A percentile compares a stretch with the other conserved stretches of the same genome.
phyloP scores from a whole-genome alignment of 2,888 invertebrate genomes.

The Petrophora chlorosata region DNA sequence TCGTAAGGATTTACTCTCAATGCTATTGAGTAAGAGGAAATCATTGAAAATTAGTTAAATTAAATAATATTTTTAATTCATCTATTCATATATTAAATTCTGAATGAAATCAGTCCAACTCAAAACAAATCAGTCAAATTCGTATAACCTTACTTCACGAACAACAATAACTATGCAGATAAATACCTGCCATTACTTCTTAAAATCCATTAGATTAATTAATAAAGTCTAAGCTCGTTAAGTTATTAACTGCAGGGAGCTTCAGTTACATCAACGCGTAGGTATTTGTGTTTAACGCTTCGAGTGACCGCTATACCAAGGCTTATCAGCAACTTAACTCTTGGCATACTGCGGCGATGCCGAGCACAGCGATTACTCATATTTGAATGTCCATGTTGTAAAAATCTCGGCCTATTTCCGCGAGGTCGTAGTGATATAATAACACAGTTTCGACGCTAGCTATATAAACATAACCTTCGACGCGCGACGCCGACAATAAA shows the following conservation, averaged over 20 bases:
- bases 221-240: no score
- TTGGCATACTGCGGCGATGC: constrained; percentile 1
- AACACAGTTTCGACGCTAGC: constrained; percentile 35
- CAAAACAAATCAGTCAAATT: no score
- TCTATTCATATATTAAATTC: no score
- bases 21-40: not conserved
- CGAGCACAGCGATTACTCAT: constrained; percentile 33
- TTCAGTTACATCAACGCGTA: no score
- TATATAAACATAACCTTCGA: constrained; percentile 35
- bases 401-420: constrained; percentile 38
- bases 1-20: constrained; percentile 46
- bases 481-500: constrained; percentile 20
- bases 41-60: not conserved
- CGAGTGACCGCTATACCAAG: not conserved
- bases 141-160: no score
- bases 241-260: no score
- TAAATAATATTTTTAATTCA: not conserved
- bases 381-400: constrained; percentile 39
- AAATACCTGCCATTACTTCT: no score
- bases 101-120: no score
- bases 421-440: constrained; percentile 39
- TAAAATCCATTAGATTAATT: no score
- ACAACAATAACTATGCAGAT: no score
- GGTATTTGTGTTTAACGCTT: not conserved
- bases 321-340: constrained; percentile 29